These are phyloP conservation scores for Erpornis zantholeuca DNA, from an alignment of 2,113 vertebrate genomes.

Conservation along the genomic window DNA sequence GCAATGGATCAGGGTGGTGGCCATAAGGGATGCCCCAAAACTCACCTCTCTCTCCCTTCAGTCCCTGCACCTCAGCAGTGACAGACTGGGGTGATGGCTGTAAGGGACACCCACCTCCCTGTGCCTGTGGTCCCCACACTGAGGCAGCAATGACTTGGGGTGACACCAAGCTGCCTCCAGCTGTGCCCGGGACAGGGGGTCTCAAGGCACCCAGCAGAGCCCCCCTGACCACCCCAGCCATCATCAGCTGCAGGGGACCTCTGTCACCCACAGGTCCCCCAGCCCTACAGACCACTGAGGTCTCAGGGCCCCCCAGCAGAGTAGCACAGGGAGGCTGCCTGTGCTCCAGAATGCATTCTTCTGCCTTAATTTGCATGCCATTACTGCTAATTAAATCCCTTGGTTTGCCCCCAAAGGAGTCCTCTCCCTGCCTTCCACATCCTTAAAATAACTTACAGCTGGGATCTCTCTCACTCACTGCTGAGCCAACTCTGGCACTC, in stretches of 20 bases:
- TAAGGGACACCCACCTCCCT: background rate
- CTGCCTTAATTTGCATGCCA: background rate
- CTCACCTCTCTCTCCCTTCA: too few relatives aligned
- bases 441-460: background rate
- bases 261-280: background rate
- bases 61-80: rapidly evolving
- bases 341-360: background rate
- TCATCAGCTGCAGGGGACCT: background rate
- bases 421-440: background rate
- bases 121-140: background rate
- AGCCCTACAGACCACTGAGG: background rate
- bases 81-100: background rate
- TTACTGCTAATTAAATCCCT: background rate
- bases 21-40: background rate
- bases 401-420: background rate
- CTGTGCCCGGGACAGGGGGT: background rate
- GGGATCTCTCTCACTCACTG: background rate
- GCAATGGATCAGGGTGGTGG: background rate
- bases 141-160: background rate
- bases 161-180: background rate
- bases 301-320: background rate
- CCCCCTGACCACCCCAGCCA: background rate
- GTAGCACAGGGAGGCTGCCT: rapidly evolving
- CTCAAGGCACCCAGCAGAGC: background rate
- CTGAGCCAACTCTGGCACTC: background rate